Base-by-base conservation (phyloP, 2,113 vertebrate genomes). In the Pungitius pungitius region DNA sequence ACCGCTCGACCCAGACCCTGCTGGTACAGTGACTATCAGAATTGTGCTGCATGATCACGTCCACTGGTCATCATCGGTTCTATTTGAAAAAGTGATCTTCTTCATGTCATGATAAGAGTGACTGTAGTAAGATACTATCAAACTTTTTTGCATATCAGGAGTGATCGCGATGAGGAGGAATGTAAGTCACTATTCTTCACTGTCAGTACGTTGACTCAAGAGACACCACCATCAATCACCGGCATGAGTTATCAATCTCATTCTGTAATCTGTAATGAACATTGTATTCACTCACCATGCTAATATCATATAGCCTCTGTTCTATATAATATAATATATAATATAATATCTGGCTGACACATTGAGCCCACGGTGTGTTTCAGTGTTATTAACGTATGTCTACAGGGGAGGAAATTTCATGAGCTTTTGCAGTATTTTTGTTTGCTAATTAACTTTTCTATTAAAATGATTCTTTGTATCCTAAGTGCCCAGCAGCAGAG, bases 161-260 rank as follows among this genome's bases (percentile, higher is more conserved):
- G 58, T n/a, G 12, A 63, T 78, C 8, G 13, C 35, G 56, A 59
- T 40, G 49, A 35, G n/a, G 33, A 40, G 47, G 20, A 22, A 74
- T 59, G 17, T 1, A 20, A 67, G 20, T 57, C 40, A 11, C 15
- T 62, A 5, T 78, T 60, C 43, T 62, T 82, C 67, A 54, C 59
- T 62, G 68, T 40, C 33, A 57, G 8, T 75, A 24, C 51, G 39
- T 78, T 60, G 24, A 60, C 33, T 54, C 27, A 52, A 43, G 26
- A 47, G 71, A 76, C 76, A 74, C 43, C n/a, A 3, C 56, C 0
- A 86, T 86, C 64, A 73, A 67, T 84, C 81, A 78, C 43, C 55
- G 24, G 7, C 17, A 26, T 24, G 26, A 65, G 27, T 20, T 69
- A 80, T 78, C 6, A 60, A 63, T 64, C 27, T 52, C 80, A 79